Conservation (phyloP, 2,797 vertebrate species). For the Sylvilagus floridanus region DNA sequence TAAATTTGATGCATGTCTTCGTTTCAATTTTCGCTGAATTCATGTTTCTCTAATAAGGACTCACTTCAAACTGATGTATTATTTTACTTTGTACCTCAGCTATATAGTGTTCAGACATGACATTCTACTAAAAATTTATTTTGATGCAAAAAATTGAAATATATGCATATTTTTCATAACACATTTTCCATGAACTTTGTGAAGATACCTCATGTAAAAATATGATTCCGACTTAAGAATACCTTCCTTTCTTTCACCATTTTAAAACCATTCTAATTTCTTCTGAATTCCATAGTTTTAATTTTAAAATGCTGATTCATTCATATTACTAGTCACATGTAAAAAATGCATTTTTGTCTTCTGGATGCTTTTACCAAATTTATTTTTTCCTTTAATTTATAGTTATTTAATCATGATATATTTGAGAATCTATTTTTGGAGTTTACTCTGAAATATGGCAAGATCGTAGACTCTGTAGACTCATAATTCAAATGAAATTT, state of each 20-base stretch:
- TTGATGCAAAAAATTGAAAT: too few relatives aligned
- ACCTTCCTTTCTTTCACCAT: not conserved
- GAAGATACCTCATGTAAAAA: too few relatives aligned
- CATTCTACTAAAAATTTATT: too few relatives aligned
- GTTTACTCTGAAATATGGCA: not conserved
- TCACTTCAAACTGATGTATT: too few relatives aligned
- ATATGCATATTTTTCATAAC: too few relatives aligned
- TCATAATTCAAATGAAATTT: not conserved
- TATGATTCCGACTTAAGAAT: too few relatives aligned
- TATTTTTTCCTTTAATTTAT: not conserved
- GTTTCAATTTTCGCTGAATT: too few relatives aligned
- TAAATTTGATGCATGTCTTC: too few relatives aligned
- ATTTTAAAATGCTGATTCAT: not conserved
- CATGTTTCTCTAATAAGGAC: too few relatives aligned
- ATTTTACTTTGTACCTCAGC: too few relatives aligned
- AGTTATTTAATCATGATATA: not conserved
- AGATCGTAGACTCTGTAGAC: not conserved
- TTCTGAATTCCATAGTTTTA: not conserved
- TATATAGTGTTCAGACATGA: too few relatives aligned
- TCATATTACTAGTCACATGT: not conserved
- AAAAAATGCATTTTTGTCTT: not conserved
- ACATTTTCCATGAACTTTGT: too few relatives aligned
- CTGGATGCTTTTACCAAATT: not conserved
- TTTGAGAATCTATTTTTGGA: not conserved
- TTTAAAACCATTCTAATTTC: not conserved